Base-by-base conservation (phyloP, 2,113 vertebrate species). In the Gila orcuttii region DNA sequence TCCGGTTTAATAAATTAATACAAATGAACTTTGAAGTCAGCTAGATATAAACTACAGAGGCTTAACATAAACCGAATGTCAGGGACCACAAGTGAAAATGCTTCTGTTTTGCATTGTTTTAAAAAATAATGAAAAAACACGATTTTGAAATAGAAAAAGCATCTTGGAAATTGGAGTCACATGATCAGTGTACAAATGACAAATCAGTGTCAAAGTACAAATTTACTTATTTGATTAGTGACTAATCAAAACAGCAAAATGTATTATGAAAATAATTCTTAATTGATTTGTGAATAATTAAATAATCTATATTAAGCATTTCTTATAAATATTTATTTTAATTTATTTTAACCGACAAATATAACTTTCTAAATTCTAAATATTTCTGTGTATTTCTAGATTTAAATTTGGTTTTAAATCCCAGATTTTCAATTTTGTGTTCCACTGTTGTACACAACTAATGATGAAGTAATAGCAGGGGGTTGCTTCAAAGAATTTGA, bases 1-100 rank as follows among this genome's bases (percentile, higher is more conserved):
- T 42, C 64, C 28, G 66, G 39, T 81, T 85, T 79, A 79, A 42
- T 45, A 79, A 66, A 68, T 42, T 55, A 69, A 79, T n/a, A 31
- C 12, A 79, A 36, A 60, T 66, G 8, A 77, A 75, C 42, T 73
- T 55, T 52, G 76, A 60, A 28, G 39, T 75, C 21, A 39, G 50
- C 52, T 42, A 45, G 28, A 59, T 80, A 19, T 25, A 47, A 2
- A 15, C 11, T 47, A 47, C 23, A 50, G n/a, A 74, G 31, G 33
- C 33, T 23, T 52, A 36, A 47, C 57, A 8, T 15, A 52, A 8
- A 45, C 10, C 4, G 1, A 57, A 57, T 4, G 28, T 39, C 28
- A 12, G 19, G 42, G 19, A 23, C 21, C 69, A n/a, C 33, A 21
- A 77, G 15, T 55, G 47, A 21, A 55, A n/a, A 39, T 79, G 52